Conservation (phyloP, 2,888 invertebrate genomes). For the Apodemia zela region DNA sequence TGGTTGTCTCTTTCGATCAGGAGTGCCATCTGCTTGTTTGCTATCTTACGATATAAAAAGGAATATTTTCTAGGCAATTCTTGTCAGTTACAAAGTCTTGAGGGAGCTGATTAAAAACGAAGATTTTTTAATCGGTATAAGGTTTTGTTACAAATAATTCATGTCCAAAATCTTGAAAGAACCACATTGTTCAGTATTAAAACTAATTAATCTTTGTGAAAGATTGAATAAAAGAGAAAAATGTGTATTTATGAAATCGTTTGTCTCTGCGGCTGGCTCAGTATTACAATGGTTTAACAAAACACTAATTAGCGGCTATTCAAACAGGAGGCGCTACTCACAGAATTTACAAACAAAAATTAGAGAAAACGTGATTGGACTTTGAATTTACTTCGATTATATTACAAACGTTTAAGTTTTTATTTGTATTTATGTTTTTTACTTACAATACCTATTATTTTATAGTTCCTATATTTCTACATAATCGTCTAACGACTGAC, state of each 20-base stretch:
- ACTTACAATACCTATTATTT: neutral
- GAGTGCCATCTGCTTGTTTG: no score
- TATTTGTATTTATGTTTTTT: neutral
- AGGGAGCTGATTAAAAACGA: neutral
- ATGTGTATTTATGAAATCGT: constrained; percentile 6
- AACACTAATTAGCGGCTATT: constrained; percentile 8
- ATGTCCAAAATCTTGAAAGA: neutral
- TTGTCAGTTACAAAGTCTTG: neutral
- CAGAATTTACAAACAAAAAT: constrained; percentile 2
- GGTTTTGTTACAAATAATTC: no score
- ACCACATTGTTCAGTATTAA: neutral
- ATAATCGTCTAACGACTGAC: no score
- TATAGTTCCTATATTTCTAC: neutral
- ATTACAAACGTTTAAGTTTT: neutral
- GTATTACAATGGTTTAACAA: constrained; percentile 3
- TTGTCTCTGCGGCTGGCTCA: constrained; percentile 1
- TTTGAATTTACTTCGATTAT: neutral
- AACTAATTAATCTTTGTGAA: neutral
- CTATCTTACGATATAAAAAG: no score
- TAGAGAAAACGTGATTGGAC: constrained; percentile 5
- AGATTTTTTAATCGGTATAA: neutral
- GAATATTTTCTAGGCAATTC: neutral
- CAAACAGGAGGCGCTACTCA: neutral
- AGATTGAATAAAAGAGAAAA: neutral
- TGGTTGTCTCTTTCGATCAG: no score